Conservation (phyloP, 2,888 invertebrate genomes). For the Stenichneumon culpator region DNA sequence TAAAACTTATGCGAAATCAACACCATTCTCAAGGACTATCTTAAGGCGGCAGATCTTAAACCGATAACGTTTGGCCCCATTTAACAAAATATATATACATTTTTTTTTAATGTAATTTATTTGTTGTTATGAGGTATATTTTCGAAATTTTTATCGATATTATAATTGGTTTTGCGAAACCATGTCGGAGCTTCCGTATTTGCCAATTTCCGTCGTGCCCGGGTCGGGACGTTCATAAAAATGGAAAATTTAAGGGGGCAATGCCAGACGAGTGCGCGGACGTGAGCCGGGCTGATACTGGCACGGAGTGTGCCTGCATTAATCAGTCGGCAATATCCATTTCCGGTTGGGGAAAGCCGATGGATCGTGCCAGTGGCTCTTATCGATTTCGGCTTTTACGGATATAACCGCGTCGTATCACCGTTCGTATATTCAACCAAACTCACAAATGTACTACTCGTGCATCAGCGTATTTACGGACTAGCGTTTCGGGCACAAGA, state of each 20-base stretch:
- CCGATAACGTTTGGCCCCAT: too few species aligned
- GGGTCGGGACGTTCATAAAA: conserved; percentile 32
- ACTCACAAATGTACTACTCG: conserved; percentile 22
- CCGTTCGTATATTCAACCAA: conserved; percentile 31
- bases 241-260: conserved; percentile 45
- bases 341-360: conserved; percentile 60
- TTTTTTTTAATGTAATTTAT: not conserved
- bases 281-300: conserved; percentile 17
- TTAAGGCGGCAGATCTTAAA: too few species aligned
- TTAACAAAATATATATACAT: too few species aligned
- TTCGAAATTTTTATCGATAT: not conserved
- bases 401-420: conserved; percentile 38
- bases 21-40: too few species aligned
- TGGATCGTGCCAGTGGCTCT: conserved; percentile 61
- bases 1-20: too few species aligned
- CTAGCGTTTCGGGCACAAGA: conserved; percentile 62
- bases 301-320: conserved; percentile 64
- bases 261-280: conserved; percentile 16
- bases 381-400: conserved; percentile 63
- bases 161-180: conserved; percentile 37
- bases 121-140: not conserved
- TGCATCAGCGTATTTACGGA: conserved; percentile 46
- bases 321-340: conserved; percentile 70
- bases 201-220: conserved; percentile 43
- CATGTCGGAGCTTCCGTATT: conserved; percentile 22